Evolutionary conservation across 2,113 vertebrate genomes (phyloP).

Genomic region (Tympanuchus pallidicinctus): DNA sequence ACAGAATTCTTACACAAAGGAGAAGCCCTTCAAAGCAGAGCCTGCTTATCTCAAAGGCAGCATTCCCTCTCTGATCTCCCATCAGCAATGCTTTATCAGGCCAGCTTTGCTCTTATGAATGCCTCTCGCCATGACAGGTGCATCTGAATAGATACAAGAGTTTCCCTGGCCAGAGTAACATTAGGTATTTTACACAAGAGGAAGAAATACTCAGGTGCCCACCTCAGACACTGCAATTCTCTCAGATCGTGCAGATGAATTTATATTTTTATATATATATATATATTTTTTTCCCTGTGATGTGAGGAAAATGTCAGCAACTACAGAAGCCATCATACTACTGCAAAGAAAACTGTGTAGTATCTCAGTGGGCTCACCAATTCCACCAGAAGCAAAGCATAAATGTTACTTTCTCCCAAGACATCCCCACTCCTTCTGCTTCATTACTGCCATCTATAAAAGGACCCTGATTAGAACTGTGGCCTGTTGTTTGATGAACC

Average conservation of each 20-base stretch:
- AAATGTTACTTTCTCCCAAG: background rate
- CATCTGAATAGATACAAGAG: background rate
- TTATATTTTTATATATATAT: background rate
- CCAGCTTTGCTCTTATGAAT: background rate
- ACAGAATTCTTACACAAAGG: background rate
- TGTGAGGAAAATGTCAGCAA: background rate
- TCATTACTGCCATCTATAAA: background rate
- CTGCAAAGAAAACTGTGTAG: background rate
- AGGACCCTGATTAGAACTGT: background rate
- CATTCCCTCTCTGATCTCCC: slow-evolving; percentile 25
- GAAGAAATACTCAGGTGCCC: background rate
- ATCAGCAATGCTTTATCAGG: background rate
- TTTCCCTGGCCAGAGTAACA: background rate
- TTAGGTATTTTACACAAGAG: background rate
- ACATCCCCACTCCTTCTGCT: background rate
- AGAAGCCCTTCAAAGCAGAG: slow-evolving; percentile 19
- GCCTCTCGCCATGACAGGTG: background rate
- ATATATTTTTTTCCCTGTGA: background rate
- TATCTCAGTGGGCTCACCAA: background rate
- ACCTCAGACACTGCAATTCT: background rate
- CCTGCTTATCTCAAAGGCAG: slow-evolving; percentile 58
- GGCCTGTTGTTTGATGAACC: slow-evolving; percentile 34
- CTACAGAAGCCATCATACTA: accelerated
- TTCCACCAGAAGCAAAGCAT: background rate
- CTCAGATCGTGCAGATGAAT: background rate